Evolutionary conservation across 2,797 vertebrate species (phyloP), one percentile per base, ranked within the genome.

Genomic region (Gobionotothen gibberifrons): DNA sequence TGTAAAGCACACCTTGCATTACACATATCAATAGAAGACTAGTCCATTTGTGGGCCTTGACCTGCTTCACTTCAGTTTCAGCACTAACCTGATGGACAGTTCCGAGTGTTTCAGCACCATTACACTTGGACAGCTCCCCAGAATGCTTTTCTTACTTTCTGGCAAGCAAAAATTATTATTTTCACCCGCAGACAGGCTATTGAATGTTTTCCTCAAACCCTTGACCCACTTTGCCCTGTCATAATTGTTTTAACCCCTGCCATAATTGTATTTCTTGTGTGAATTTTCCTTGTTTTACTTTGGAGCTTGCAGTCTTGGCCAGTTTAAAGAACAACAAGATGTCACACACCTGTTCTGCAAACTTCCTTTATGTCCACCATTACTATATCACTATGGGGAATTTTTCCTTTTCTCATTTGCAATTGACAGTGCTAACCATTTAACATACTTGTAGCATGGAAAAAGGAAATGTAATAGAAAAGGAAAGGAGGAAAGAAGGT

Each of bases 61-160:
- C 21, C 39, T 67, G 42, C 54, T 49, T 21, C 9, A 46, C 9
- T 46, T 29, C 9, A 11, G 36, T 76, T 84, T 85, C 69, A 86
- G 87, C 56, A 81, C 85, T 48, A n/a, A 4, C 3, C 0, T 21
- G 2, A 19, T 55, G 76, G 69, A 86, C 76, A 87, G 83, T 78
- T 84, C 72, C 19, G n/a, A 76, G 47, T 3, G 3, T 74, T 90
- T 88, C 82, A 88, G 87, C 79, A 90, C 86, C 73, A 43, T 1
- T 8, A 2, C 42, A 48, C 1, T 22, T 21, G 69, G 72, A 87
- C 78, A 85, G 88, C 82, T 89, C 81, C 73, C 16, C 6, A 1
- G 15, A 71, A 51, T 48, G 21, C 56, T 22, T 52, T 39, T 8
- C 22, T 66, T 36, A 9, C 22, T 48, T 0, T 40, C 21, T 63